phyloP scores from a whole-genome alignment of 1,140 invertebrate genomes.

The Achatina immaculata region DNA sequence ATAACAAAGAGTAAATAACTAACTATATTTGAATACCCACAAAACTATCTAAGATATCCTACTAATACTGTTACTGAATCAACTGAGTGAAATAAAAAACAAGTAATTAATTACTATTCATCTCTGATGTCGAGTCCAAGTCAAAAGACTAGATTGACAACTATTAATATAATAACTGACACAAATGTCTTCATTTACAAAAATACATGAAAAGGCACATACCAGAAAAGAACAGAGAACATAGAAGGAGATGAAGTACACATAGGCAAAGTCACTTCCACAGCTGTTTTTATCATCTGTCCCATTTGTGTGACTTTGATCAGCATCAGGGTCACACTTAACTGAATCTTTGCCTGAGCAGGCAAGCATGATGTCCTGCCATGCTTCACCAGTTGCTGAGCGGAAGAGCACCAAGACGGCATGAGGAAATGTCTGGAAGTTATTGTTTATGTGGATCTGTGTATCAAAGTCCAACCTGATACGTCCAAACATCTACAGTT shows the following conservation, averaged over 20 bases:
- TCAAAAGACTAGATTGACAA: no score
- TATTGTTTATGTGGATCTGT: slow-evolving; percentile 94
- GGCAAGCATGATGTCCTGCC: slow-evolving; percentile 99
- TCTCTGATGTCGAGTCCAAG: no score
- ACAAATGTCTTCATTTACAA: no score
- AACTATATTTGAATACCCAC: no score
- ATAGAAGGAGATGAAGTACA: slow-evolving; percentile 99
- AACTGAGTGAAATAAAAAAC: no score
- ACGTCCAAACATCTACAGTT: slow-evolving; percentile 92
- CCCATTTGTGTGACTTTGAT: slow-evolving; percentile 64
- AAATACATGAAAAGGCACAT: slow-evolving; percentile 68
- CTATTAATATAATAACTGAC: no score
- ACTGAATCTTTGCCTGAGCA: slow-evolving; percentile 81
- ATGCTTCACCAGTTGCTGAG: slow-evolving; percentile 88
- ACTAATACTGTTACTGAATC: no score
- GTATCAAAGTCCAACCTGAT: slow-evolving; percentile 86
- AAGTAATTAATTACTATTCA: no score
- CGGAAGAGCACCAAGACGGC: slow-evolving; percentile 96
- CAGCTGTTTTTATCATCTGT: slow-evolving; percentile 78
- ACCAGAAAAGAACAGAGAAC: slow-evolving; percentile 98
- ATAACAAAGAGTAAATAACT: no score
- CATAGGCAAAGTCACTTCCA: slow-evolving; percentile 94
- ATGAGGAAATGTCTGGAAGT: slow-evolving; percentile 98
- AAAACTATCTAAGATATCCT: no score
- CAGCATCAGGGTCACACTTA: slow-evolving; percentile 78